Evolutionary conservation across 1,140 invertebrate species (phyloP).

Genomic region (Leptoteleia sp.): DNA sequence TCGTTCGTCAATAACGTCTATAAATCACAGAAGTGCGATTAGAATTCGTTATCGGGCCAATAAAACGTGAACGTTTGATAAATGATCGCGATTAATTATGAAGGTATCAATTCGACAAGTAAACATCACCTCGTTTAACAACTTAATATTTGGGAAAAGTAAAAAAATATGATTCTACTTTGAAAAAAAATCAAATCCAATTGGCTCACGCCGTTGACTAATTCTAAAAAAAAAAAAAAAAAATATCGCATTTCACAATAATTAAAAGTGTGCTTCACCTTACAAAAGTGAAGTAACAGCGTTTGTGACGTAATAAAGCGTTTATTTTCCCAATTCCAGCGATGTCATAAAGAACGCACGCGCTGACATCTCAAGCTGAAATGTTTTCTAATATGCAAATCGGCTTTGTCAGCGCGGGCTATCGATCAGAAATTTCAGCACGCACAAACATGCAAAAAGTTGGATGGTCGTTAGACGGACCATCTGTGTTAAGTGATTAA

Average conservation of each 20-base stretch:
- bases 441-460: constrained; percentile 18
- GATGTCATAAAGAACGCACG: constrained; percentile 14
- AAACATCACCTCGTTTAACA: constrained; percentile 1
- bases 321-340: constrained; percentile 38
- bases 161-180: no score
- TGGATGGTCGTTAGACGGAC: constrained; percentile 1
- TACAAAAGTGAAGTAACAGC: constrained; percentile 24
- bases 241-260: constrained; percentile 30
- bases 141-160: constrained; percentile 1
- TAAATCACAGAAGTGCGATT: neutral
- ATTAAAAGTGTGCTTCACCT: constrained; percentile 23
- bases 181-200: neutral
- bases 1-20: neutral
- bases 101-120: constrained; percentile 7
- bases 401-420: neutral
- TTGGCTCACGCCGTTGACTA: constrained; percentile 9
- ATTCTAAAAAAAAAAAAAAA: constrained; percentile 26
- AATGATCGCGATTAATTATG: constrained; percentile 5
- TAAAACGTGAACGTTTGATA: neutral
- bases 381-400: constrained; percentile 44
- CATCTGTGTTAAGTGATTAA: constrained; percentile 37
- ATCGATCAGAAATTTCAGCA: constrained; percentile 38
- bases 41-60: neutral
- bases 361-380: constrained; percentile 10
- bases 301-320: constrained; percentile 26